A percentile compares a stretch with the other conserved stretches of the same genome.
These are phyloP conservation scores for Rhimphoctona megacephalus DNA, from an alignment of 2,888 invertebrate genomes.

Conservation along the genomic window DNA sequence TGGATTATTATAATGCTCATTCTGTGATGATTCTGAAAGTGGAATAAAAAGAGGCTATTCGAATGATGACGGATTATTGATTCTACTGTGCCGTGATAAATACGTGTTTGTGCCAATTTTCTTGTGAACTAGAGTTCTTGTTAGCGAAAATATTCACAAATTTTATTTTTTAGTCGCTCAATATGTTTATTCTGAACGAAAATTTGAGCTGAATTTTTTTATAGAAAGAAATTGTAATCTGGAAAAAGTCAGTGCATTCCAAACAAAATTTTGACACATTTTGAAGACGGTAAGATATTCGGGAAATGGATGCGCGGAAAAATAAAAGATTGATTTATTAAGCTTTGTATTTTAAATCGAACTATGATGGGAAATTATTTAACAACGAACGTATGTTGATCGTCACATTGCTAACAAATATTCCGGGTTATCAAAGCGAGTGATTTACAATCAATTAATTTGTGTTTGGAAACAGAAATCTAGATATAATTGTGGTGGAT, in stretches of 20 bases:
- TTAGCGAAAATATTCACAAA: neutral
- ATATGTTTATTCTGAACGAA: neutral
- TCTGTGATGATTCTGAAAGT: neutral
- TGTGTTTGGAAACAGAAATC: neutral
- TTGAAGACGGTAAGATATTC: too few species aligned
- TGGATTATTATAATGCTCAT: slow-evolving; percentile 11
- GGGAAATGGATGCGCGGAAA: neutral
- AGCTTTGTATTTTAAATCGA: neutral
- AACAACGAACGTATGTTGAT: neutral
- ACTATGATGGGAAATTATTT: neutral
- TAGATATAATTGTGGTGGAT: slow-evolving; percentile 8
- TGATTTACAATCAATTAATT: neutral
- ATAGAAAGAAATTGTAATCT: neutral
- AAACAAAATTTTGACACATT: neutral
- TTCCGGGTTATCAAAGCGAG: neutral
- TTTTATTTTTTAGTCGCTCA: neutral
- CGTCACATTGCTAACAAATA: neutral
- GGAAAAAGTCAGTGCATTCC: neutral
- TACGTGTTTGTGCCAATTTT: slow-evolving; percentile 23
- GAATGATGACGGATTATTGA: slow-evolving; percentile 29
- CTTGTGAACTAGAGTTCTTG: slow-evolving; percentile 11
- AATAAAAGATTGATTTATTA: neutral
- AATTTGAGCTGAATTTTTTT: neutral
- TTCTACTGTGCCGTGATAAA: slow-evolving; percentile 8
- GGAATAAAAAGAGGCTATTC: neutral